These are phyloP conservation scores for Pseudomyrmex flavicornis DNA, from an alignment of 1,140 invertebrate genomes.

Conservation along the genomic window DNA sequence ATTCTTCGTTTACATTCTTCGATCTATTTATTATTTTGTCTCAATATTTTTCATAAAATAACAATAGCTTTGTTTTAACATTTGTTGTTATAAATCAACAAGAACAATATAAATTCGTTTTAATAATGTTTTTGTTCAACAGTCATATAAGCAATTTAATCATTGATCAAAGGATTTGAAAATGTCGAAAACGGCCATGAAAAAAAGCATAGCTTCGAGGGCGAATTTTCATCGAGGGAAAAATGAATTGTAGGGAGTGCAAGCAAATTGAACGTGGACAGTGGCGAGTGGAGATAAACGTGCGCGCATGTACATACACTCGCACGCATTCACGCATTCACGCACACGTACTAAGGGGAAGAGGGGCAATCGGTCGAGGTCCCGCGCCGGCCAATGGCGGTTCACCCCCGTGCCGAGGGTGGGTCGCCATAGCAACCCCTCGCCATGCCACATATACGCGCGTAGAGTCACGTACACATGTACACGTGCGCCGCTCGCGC, in stretches of 20 bases:
- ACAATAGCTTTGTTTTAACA: too few relatives aligned
- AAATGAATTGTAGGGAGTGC: not conserved
- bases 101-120: too few relatives aligned
- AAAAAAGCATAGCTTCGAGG: not conserved
- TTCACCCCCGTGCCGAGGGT: conserved; percentile 83
- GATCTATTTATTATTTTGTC: too few relatives aligned
- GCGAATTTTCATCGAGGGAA: not conserved
- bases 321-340: conserved; percentile 45
- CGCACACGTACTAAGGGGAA: conserved; percentile 63
- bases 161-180: not conserved
- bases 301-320: not conserved
- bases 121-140: not conserved
- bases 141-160: not conserved
- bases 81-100: too few relatives aligned
- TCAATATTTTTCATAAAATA: too few relatives aligned
- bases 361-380: conserved; percentile 80
- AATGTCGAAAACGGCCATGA: not conserved
- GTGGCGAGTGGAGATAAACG: conserved; percentile 65
- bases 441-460: conserved; percentile 75
- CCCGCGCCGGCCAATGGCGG: conserved; percentile 84
- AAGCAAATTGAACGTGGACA: conserved; percentile 71
- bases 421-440: conserved; percentile 83
- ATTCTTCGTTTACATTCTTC: too few relatives aligned
- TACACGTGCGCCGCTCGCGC: conserved; percentile 66
- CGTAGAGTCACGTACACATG: conserved; percentile 61